Conservation (phyloP, 2,888 invertebrate species). For the Leptarthrus brevirostris region DNA sequence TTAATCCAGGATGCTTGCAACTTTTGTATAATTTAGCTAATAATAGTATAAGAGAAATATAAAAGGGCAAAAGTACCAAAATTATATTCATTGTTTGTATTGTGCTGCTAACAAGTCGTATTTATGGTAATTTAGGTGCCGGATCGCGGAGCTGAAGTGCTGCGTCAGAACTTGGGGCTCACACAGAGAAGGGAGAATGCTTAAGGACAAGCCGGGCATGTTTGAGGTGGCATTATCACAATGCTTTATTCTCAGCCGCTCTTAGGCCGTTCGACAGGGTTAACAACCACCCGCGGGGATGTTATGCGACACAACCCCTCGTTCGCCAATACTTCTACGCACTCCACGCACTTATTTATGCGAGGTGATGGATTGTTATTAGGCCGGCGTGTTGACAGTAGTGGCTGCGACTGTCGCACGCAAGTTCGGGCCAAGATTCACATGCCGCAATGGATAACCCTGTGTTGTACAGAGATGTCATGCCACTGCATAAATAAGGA, state of each 20-base stretch:
- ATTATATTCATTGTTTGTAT: constrained; percentile 53
- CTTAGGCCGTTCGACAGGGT: constrained; percentile 9
- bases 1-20: constrained; percentile 30
- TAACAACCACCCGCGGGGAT: not conserved
- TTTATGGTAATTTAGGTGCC: constrained; percentile 53
- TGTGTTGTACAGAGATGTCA: constrained; percentile 2
- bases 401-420: constrained; percentile 48
- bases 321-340: constrained; percentile 19
- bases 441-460: not conserved
- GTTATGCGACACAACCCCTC: not conserved
- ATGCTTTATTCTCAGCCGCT: not conserved
- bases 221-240: constrained; percentile 7
- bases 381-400: constrained; percentile 53
- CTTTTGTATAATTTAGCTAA: constrained; percentile 41
- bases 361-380: constrained; percentile 54
- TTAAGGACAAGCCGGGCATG: not conserved
- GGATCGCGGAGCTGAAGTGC: constrained; percentile 46
- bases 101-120: constrained; percentile 53
- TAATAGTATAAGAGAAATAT: constrained; percentile 44
- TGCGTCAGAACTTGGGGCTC: not conserved
- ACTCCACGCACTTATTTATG: constrained; percentile 45
- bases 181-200: not conserved
- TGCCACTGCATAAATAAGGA: constrained; percentile 14
- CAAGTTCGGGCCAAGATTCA: constrained; percentile 33
- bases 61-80: constrained; percentile 46